A percentile compares a stretch with the other conserved stretches of the same genome.
These are phyloP conservation scores for Helostoma temminkii DNA, from an alignment of 2,797 vertebrate genomes.

Conservation along the genomic window DNA sequence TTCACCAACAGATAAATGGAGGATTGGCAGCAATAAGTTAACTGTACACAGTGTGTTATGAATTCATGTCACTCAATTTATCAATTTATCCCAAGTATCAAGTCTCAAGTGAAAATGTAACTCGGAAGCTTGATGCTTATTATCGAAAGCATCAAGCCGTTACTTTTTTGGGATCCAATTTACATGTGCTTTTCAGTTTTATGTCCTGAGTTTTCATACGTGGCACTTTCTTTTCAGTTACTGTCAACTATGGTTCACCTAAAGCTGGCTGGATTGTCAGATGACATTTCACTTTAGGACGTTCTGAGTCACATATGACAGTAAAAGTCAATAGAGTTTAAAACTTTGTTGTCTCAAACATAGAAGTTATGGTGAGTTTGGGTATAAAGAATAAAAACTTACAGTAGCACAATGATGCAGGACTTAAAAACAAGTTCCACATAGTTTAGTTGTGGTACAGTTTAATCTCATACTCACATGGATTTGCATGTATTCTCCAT, in stretches of 20 bases:
- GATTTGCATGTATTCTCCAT: neutral
- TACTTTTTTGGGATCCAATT: no score
- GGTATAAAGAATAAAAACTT: conserved; percentile 6
- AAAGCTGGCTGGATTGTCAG: neutral
- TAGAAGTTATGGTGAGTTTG: conserved; percentile 22
- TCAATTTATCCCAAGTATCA: no score
- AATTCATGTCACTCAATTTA: neutral
- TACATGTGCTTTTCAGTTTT: conserved; percentile 8
- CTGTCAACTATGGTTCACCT: conserved; percentile 8
- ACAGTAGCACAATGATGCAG: no score
- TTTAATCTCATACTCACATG: conserved; percentile 5
- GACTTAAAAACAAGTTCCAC: no score
- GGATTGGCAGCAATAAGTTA: neutral
- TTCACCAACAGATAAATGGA: conserved; percentile 3
- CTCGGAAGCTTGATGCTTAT: conserved; percentile 7
- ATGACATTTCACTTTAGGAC: conserved; percentile 15
- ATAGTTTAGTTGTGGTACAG: neutral
- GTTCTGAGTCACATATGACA: conserved; percentile 23
- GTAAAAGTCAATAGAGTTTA: conserved; percentile 9
- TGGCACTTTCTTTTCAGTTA: conserved; percentile 8
- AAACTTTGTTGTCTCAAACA: conserved; percentile 25
- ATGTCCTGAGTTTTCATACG: conserved; percentile 1
- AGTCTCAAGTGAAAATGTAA: conserved; percentile 31
- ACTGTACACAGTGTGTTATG: neutral
- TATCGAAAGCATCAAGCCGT: no score